A percentile compares a stretch with the other conserved stretches of the same genome.
Evolutionary conservation across 2,888 invertebrate genomes (phyloP).

Genomic region (Dermolepida albohirtum): DNA sequence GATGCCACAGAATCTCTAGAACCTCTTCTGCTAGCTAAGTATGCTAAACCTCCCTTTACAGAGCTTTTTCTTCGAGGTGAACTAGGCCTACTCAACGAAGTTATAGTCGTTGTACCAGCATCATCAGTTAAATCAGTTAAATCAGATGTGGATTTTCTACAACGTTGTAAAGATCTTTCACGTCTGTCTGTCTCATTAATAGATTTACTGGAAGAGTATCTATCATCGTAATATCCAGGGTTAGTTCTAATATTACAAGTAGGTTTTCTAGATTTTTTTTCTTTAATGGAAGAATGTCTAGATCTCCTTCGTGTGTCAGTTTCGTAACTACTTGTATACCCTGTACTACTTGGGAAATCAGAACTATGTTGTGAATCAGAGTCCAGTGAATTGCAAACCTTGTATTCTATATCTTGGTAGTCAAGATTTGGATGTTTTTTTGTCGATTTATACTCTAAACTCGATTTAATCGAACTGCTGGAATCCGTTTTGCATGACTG

Average conservation of each 20-base stretch:
- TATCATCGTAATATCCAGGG: slow-evolving; percentile 73
- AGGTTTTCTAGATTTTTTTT: slow-evolving; percentile 57
- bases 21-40: slow-evolving; percentile 88
- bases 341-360: slow-evolving; percentile 46
- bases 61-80: slow-evolving; percentile 78
- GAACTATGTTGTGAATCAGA: slow-evolving; percentile 57
- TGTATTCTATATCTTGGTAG: slow-evolving; percentile 63
- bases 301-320: slow-evolving; percentile 39
- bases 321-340: slow-evolving; percentile 42
- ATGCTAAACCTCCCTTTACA: slow-evolving; percentile 78
- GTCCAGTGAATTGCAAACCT: slow-evolving; percentile 62
- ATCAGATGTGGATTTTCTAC: slow-evolving; percentile 83
- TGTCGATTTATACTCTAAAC: slow-evolving; percentile 61
- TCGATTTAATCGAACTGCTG: slow-evolving; percentile 58
- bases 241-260: slow-evolving; percentile 70
- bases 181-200: slow-evolving; percentile 65
- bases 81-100: slow-evolving; percentile 72
- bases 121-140: slow-evolving; percentile 73
- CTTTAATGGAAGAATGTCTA: slow-evolving; percentile 61
- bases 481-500: slow-evolving; percentile 61
- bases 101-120: slow-evolving; percentile 70
- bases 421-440: slow-evolving; percentile 61
- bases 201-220: slow-evolving; percentile 60
- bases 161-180: slow-evolving; percentile 64
- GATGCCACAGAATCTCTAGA: slow-evolving; percentile 77